Base-by-base conservation (phyloP, 2,797 vertebrate genomes). In the Lophotriccus pileatus region DNA sequence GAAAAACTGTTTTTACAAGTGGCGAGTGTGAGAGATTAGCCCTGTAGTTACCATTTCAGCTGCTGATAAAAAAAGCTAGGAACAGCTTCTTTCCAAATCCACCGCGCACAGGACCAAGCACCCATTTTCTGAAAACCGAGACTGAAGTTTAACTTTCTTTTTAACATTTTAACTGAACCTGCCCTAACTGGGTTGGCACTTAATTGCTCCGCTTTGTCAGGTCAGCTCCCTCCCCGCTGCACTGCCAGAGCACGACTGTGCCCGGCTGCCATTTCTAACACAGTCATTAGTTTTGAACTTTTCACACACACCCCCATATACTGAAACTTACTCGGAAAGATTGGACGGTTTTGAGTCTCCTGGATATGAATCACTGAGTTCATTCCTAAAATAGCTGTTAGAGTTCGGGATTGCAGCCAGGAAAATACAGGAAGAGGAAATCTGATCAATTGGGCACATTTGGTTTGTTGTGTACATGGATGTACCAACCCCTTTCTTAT, bases 1-100 rank as follows among this genome's bases (percentile, higher is more conserved):
- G 89, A 79, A 94, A 89, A 91, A 46, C 74, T 93, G 91, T 92
- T 95, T 95, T 90, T 96, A 84, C 93, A 97, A 96, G 93, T 84
- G 93, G 94, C 74, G 77, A 93, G 91, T 87, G 93, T 72, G 81
- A 9, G 83, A 91, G 94, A 95, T 94, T 67, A 95, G 87, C 91
- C 86, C 18, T 58, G 87, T 20, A 76, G 70, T 91, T 89, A 73
- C 85, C 89, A 37, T 93, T 93, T 91, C 88, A 91, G 77, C 91
- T 95, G 88, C 83, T 90, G 96, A 90, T 92, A 62, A 76, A 81
- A 87, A 81, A 60, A 69, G 30, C 64, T 60, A 58, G 89, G 59
- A 90, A 55, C 70, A 76, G 63, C 52, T 88, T 89, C 41, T 67
- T 81, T 88, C 81, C 63, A 59, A 78, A 60, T 53, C 76, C 3